Conservation (phyloP, 2,888 invertebrate species). For the Polyommatus iphigenia region DNA sequence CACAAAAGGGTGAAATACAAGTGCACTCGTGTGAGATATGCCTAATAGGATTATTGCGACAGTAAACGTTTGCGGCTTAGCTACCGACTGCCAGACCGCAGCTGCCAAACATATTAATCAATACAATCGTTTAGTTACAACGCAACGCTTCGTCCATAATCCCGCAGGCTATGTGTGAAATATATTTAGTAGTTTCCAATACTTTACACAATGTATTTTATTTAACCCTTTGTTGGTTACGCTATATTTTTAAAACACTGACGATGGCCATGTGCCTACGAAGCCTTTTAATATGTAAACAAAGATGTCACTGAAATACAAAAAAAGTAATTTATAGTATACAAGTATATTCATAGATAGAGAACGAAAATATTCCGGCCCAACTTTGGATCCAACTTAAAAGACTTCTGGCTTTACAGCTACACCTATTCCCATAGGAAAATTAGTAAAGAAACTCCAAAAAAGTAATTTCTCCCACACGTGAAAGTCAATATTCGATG, state of each 20-base stretch:
- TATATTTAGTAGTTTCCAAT: neutral
- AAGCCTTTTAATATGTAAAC: too few species aligned
- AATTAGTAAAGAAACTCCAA: too few species aligned
- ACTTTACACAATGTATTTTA: too few species aligned
- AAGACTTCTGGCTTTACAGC: too few species aligned
- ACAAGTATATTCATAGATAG: too few species aligned
- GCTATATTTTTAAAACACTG: too few species aligned
- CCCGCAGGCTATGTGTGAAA: neutral
- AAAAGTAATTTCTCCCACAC: neutral
- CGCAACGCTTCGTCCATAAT: neutral
- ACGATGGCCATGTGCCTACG: too few species aligned
- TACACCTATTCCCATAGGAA: too few species aligned
- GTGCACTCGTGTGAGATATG: conserved; percentile 33
- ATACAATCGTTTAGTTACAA: conserved; percentile 4
- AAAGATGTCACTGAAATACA: too few species aligned
- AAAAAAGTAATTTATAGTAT: too few species aligned
- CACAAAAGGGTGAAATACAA: conserved; percentile 47
- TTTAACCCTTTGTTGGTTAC: neutral
- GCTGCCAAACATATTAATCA: conserved; percentile 27
- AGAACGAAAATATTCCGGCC: too few species aligned
- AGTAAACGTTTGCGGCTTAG: conserved; percentile 31
- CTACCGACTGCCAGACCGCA: conserved; percentile 28
- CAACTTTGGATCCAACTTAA: too few species aligned
- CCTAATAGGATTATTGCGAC: conserved; percentile 34
- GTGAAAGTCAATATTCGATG: conserved; percentile 1